Conservation (phyloP, 2,888 invertebrate species). For the Luffia ferchaultella region DNA sequence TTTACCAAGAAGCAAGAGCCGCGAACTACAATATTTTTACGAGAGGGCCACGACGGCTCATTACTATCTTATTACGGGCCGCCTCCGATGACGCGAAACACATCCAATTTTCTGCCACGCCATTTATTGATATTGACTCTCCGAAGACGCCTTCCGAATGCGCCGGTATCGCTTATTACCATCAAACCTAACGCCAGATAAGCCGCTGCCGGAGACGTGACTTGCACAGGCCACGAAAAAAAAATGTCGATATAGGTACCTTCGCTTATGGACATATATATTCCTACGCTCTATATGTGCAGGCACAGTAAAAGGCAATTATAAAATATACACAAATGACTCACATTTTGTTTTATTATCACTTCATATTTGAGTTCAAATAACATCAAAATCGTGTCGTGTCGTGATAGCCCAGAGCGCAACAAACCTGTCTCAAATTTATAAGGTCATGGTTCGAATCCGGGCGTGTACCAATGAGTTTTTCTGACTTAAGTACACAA, state of each 20-base stretch:
- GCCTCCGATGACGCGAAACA: constrained; percentile 49
- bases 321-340: too few relatives aligned
- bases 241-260: neutral
- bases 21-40: constrained; percentile 44
- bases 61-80: constrained; percentile 61
- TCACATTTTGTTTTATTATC: too few relatives aligned
- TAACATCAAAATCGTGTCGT: too few relatives aligned
- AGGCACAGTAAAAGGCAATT: too few relatives aligned
- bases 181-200: constrained; percentile 59
- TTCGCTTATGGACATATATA: too few relatives aligned
- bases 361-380: too few relatives aligned
- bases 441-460: too few relatives aligned
- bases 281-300: too few relatives aligned
- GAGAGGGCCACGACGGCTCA: constrained; percentile 45
- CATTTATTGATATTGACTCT: constrained; percentile 65
- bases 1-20: constrained; percentile 29
- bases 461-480: too few relatives aligned
- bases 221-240: constrained; percentile 17
- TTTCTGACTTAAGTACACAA: too few relatives aligned
- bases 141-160: constrained; percentile 52
- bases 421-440: too few relatives aligned
- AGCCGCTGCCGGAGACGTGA: constrained; percentile 46
- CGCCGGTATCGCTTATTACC: constrained; percentile 56
- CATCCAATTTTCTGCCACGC: constrained; percentile 64
- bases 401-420: too few relatives aligned